Base-by-base conservation (phyloP, 1,140 invertebrate species). In the Melanaphis sacchari region DNA sequence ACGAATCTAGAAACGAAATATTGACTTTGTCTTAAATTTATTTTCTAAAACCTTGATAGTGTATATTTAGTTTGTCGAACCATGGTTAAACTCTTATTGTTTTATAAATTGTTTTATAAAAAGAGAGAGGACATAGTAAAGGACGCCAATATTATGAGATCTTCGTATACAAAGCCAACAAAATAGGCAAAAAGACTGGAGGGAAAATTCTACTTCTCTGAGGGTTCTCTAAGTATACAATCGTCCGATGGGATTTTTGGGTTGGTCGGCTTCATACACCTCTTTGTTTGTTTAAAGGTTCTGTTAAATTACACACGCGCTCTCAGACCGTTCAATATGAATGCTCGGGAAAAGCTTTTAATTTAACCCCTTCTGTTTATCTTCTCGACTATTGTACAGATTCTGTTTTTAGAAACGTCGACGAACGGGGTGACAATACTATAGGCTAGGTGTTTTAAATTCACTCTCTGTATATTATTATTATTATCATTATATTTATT, bases 301-400 rank as follows among this genome's bases (percentile, higher is more conserved):
- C 90, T 40, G 90, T 91, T 91, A 91, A 66, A 91, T 91, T 91
- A 91, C 54, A 76, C 54, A 40, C 90, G 40, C 54, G 40, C 52
- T 18, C 89, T 24, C 52, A 7, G 24, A 40, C n/a, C 89, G 52
- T 66, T 41, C 89, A 59, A 90, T 90, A 66, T 31, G 54, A 41
- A 90, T 24, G 52, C 52, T 38, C 89, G 22, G 38, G 36, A 41
- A 90, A 90, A 54, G 89, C 89, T 90, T 90, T 90, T 90, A 90
- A 90, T 91, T 91, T 91, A 91, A 91, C 54, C 54, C 90, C 26
- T 43, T 91, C 54, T 66, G 59, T 91, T 90, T 90, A 38, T 49
- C 43, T 66, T 22, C 18, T 46, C 26, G 31, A 2, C 24, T n/a
- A 31, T 66, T 66, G 59, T 36, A 36, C 36, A 1, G 46, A 88